phyloP scores from a whole-genome alignment of 1,140 invertebrate genomes.

The Drosophila sechellia region DNA sequence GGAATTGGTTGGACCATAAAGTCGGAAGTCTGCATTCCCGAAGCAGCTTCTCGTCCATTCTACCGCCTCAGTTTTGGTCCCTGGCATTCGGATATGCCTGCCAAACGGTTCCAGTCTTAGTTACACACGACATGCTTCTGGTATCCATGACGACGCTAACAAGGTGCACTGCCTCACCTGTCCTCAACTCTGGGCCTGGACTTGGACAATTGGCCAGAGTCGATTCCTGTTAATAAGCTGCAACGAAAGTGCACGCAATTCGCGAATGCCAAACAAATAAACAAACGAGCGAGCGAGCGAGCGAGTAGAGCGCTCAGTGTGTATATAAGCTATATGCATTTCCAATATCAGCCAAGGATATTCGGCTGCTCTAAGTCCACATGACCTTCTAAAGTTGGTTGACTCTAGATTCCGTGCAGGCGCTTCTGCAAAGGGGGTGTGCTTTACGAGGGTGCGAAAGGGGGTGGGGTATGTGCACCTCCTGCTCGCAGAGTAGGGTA shows the following conservation, averaged over 20 bases:
- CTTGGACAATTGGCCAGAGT: constrained; percentile 48
- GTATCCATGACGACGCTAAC: constrained; percentile 23
- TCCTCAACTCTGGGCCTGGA: neutral
- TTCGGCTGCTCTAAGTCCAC: constrained; percentile 74
- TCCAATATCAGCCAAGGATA: constrained; percentile 82
- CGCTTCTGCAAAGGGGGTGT: constrained; percentile 32
- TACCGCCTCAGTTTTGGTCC: neutral
- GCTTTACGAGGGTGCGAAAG: constrained; percentile 2
- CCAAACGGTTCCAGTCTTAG: neutral
- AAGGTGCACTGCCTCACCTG: constrained; percentile 6
- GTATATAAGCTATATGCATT: constrained; percentile 32
- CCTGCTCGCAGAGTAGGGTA: no score
- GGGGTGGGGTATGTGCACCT: neutral
- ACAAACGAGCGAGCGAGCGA: constrained; percentile 22
- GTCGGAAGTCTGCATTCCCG: neutral
- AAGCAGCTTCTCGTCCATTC: neutral
- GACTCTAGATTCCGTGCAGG: constrained; percentile 61
- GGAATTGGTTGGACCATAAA: neutral
- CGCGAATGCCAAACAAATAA: constrained; percentile 48
- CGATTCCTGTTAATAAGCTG: constrained; percentile 52
- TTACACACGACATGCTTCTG: neutral
- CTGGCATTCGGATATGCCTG: neutral
- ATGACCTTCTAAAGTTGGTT: constrained; percentile 84
- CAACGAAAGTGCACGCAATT: constrained; percentile 53
- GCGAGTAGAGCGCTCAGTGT: neutral